Conservation (phyloP, 2,888 invertebrate species). For the Drosophila neonasuta region DNA sequence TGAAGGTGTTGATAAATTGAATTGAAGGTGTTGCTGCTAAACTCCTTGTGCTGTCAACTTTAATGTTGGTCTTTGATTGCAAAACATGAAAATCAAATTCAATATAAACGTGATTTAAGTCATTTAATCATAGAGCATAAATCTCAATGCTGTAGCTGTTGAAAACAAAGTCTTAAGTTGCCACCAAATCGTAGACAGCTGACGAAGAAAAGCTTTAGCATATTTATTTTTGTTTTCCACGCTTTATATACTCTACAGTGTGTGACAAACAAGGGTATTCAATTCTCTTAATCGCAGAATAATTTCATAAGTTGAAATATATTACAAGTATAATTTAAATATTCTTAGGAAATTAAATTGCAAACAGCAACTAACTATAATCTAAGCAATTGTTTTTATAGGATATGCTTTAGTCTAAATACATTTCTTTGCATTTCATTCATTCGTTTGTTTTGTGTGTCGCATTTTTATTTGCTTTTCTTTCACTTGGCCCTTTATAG, state of each 20-base stretch:
- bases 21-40: constrained; percentile 12
- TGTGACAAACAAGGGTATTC: not conserved
- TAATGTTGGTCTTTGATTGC: constrained; percentile 27
- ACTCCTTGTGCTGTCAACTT: constrained; percentile 18
- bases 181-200: constrained; percentile 30
- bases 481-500: constrained; percentile 23
- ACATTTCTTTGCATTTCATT: not conserved
- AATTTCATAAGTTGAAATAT: not conserved
- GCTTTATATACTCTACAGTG: constrained; percentile 2
- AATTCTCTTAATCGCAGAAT: not conserved
- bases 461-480: constrained; percentile 51
- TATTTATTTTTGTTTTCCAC: constrained; percentile 37
- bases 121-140: constrained; percentile 50
- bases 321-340: no score
- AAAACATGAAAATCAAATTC: constrained; percentile 42
- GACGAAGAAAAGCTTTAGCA: constrained; percentile 36
- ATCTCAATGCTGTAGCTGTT: constrained; percentile 43
- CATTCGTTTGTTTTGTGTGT: constrained; percentile 11
- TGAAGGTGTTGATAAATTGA: constrained; percentile 34
- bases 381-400: constrained; percentile 7
- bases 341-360: not conserved
- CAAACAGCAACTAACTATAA: not conserved
- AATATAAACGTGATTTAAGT: constrained; percentile 30
- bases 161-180: constrained; percentile 46
- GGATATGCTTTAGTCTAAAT: constrained; percentile 28